Percentiles rank a stretch among this genome's conserved stretches.
Conservation (phyloP, 2,888 invertebrate species). For the Stramonita haemastoma region DNA sequence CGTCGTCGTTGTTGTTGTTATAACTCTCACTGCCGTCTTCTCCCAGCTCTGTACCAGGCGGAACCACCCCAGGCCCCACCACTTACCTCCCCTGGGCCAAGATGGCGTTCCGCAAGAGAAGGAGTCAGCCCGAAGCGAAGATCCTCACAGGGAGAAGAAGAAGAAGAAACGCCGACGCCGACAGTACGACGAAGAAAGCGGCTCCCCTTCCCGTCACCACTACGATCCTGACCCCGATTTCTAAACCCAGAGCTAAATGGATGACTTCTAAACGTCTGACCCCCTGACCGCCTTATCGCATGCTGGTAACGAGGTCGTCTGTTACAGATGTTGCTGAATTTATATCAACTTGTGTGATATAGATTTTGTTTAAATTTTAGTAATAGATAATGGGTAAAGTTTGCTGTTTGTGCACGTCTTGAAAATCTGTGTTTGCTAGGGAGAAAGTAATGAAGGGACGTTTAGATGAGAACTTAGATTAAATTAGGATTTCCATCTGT, state of each 20-base stretch:
- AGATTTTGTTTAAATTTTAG: too few species aligned
- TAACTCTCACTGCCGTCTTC: too few species aligned
- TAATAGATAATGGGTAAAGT: too few species aligned
- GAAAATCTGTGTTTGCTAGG: too few species aligned
- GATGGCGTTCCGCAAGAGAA: constrained; percentile 1
- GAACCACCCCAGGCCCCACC: constrained; percentile 32
- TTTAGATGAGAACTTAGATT: too few species aligned
- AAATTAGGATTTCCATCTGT: too few species aligned
- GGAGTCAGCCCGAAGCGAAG: background rate
- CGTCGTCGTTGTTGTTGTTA: too few species aligned
- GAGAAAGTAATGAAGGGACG: too few species aligned
- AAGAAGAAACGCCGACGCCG: background rate
- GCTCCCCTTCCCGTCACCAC: background rate
- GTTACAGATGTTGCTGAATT: too few species aligned
- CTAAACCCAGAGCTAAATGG: background rate
- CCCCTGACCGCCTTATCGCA: too few species aligned
- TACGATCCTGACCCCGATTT: background rate
- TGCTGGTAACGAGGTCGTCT: background rate
- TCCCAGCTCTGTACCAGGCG: background rate
- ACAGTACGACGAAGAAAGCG: background rate
- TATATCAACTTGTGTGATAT: too few species aligned
- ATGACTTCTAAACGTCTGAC: background rate
- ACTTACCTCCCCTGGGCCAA: constrained; percentile 31
- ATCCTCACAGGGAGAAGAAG: background rate
- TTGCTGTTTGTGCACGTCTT: too few species aligned